Base-by-base conservation (phyloP, 1,140 invertebrate species). In the Ganaspis sp. region DNA sequence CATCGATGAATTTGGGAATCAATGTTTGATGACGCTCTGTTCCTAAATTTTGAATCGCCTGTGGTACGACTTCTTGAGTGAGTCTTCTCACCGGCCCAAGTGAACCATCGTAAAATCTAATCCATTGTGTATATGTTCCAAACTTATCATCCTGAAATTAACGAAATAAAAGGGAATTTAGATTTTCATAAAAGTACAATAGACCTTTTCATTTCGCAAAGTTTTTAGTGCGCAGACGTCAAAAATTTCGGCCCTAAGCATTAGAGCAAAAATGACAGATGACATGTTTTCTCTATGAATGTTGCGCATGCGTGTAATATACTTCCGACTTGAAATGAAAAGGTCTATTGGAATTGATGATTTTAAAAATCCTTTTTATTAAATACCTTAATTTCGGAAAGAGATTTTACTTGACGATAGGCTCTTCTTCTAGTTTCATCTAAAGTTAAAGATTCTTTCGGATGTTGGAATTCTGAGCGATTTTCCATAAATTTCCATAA, bases 1-100 rank as follows among this genome's bases (percentile, higher is more conserved):
- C 92, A 73, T 93, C 92, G 87, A 94, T 93, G 19, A 94, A 93
- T 9, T 94, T 93, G 78, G 94, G 92, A 70, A 95, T 92, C 72
- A 96, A 93, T 76, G 94, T 92, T 9, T 92, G 85, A 89, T 98
- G 97, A 76, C 94, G 92, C 73, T 95, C 93, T 0, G 96, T 96
- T 45, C 96, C 97, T 76, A 96, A 91, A 1, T 94, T 93, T 1
- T 94, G 88, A 12, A 96, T 83, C 0, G 94, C 93, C 83, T 93
- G 94, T 17, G 93, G 94, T 81, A 95, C 94, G 69, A 96, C 89
- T 26, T 93, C 93, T 72, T 94, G 93, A 1, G 93, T 93, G 1
- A 96, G 87, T 0, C 93, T 94, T 81, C 93, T 92, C 85, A 95
- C 95, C 29, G 96, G 92, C 0, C 94, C 94, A 9, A 95, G 89